Percentiles rank a stretch among this genome's conserved stretches.
phyloP scores from a whole-genome alignment of 2,113 vertebrate species.

The Mesitornis unicolor region DNA sequence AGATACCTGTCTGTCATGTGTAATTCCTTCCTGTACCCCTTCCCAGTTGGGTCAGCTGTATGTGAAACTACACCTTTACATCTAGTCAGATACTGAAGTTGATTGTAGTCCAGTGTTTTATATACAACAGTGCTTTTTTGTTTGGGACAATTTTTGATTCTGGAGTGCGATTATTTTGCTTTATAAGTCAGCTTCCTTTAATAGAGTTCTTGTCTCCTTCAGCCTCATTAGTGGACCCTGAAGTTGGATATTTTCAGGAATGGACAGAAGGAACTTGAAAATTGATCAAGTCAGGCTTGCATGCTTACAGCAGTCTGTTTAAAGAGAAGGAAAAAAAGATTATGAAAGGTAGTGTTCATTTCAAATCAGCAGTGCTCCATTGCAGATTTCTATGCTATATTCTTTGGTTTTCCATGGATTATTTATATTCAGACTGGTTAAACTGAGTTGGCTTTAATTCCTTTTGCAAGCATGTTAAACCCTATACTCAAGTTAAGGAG shows the following conservation, averaged over 20 bases:
- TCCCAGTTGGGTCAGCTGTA: background rate
- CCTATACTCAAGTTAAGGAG: background rate
- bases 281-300: background rate
- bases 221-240: fast-evolving
- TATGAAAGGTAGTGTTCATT: background rate
- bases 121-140: background rate
- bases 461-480: background rate
- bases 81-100: background rate
- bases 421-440: background rate
- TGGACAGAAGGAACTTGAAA: background rate
- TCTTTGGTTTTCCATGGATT: background rate
- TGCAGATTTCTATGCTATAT: background rate
- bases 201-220: background rate
- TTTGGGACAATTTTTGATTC: background rate
- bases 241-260: background rate
- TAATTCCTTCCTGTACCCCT: background rate
- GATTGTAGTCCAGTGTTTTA: background rate
- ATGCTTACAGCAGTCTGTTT: background rate
- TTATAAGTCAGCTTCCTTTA: background rate
- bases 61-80: background rate
- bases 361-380: background rate
- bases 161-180: background rate
- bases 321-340: background rate
- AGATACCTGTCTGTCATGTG: background rate
- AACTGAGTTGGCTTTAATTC: background rate